phyloP scores from a whole-genome alignment of 2,888 invertebrate species.

The Nephrotoma guestfalica region DNA sequence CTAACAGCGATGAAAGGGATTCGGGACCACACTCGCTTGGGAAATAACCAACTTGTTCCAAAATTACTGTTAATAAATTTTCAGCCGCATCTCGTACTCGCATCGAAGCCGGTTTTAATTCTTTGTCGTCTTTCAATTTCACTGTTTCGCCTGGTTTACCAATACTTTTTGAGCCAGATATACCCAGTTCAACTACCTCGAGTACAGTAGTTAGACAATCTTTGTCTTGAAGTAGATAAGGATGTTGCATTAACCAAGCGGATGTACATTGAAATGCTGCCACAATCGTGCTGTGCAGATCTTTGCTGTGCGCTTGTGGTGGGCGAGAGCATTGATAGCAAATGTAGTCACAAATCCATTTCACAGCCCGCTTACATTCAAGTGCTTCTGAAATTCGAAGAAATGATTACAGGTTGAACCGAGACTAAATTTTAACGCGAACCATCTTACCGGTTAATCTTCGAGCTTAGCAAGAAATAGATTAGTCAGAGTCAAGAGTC shows the following conservation, averaged over 20 bases:
- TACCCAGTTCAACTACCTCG: constrained; percentile 94
- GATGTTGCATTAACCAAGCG: constrained; percentile 85
- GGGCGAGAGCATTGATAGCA: constrained; percentile 89
- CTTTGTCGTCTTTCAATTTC: constrained; percentile 90
- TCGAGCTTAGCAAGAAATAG: constrained; percentile 29
- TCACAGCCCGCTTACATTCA: constrained; percentile 84
- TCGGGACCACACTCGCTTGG: constrained; percentile 73
- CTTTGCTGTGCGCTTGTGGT: constrained; percentile 84
- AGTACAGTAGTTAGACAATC: constrained; percentile 86
- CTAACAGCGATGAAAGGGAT: constrained; percentile 71
- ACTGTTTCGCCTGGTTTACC: constrained; percentile 79
- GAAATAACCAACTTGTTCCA: constrained; percentile 81
- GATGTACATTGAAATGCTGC: constrained; percentile 84
- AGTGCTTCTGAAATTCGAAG: constrained; percentile 52
- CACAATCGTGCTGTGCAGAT: constrained; percentile 87
- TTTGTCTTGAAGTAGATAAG: constrained; percentile 75
- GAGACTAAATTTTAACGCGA: not conserved
- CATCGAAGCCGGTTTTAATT: constrained; percentile 93
- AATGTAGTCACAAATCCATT: constrained; percentile 97
- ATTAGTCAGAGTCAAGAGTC: not conserved
- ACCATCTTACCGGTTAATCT: constrained; percentile 35
- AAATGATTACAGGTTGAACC: not conserved
- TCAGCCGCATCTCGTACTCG: constrained; percentile 96
- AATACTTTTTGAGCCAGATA: constrained; percentile 84
- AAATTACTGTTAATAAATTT: constrained; percentile 73